Evolutionary conservation across 2,797 vertebrate species (phyloP).

Genomic region (Microcaecilia unicolor): DNA sequence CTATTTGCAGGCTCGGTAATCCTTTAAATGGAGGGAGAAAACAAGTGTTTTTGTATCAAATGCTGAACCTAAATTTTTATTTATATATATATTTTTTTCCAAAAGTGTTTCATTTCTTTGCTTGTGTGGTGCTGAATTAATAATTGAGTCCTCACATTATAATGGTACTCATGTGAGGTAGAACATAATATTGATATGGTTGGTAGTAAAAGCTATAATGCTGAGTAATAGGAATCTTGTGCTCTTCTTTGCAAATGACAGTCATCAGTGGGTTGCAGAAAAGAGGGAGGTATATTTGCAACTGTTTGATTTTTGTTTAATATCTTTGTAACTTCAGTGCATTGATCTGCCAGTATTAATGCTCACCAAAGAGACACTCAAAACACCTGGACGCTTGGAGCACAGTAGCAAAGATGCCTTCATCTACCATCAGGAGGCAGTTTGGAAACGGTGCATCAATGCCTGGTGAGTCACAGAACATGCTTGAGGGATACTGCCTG

Average conservation of each 20-base stretch:
- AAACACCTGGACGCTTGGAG: constrained; percentile 74
- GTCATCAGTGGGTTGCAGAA: not conserved
- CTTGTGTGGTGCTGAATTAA: not conserved
- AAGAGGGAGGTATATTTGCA: too few relatives aligned
- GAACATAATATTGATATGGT: not conserved
- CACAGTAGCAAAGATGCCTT: constrained; percentile 78
- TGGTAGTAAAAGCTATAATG: not conserved
- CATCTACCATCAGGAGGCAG: constrained; percentile 77
- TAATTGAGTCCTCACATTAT: not conserved
- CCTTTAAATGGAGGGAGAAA: too few relatives aligned
- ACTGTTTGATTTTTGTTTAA: not conserved
- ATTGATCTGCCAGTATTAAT: constrained; percentile 59
- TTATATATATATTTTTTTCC: too few relatives aligned
- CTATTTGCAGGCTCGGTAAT: too few relatives aligned
- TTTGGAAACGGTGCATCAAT: constrained; percentile 84
- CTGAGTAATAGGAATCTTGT: not conserved
- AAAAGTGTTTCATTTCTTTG: too few relatives aligned
- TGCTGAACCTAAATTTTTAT: too few relatives aligned
- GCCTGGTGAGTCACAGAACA: constrained; percentile 77
- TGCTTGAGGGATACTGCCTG: too few relatives aligned
- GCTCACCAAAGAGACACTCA: constrained; percentile 75
- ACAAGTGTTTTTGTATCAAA: too few relatives aligned
- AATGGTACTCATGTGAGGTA: not conserved
- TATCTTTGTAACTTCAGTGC: constrained; percentile 43
- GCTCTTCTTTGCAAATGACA: not conserved